Evolutionary conservation across 2,113 vertebrate species (phyloP), one percentile per base, ranked within the genome.

Genomic region (Gavia stellata): DNA sequence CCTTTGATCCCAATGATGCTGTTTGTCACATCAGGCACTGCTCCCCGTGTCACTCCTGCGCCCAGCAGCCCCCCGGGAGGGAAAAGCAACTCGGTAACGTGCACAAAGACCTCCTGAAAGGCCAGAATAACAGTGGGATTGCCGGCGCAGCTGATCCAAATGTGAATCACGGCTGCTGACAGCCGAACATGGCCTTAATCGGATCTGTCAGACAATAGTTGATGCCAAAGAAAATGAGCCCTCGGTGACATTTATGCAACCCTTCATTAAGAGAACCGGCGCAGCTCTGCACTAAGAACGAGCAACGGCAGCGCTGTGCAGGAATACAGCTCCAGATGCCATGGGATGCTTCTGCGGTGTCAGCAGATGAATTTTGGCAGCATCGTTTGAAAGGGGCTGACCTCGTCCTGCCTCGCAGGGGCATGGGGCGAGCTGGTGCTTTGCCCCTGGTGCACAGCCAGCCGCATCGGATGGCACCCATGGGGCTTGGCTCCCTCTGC

Each of bases 281-380:
- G 0, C 31, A 25, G 63, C 72, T 38, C 85, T 0, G 1, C 58
- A 65, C 0, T 8, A 40, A 79, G 52, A 44, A 38, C 0, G 0
- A 56, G 67, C 16, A 29, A 13, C 0, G 18, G 58, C 75, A 71
- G 47, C 1, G 12, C 85, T 33, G 36, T 16, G 56, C 85, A 73
- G 70, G 23, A 75, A 50, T 5, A 33, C 25, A 16, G 91, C 73
- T 91, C 73, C 72, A 23, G 23, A 13, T 13, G 6, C 63, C 3
- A 10, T 8, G 5, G 70, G 65, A 66, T 21, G 49, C 55, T 80
- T 49, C 82, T 38, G 49, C 4, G 2, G 9, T 9, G 9, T n/a
- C 89, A 55, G 55, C 73, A 81, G 20, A 50, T 13, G 17, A 31
- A n/a, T 75, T 75, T 7, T 52, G 71, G 71, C 66, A 94, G 67